phyloP scores from a whole-genome alignment of 1,140 invertebrate species.

The Adelges cooleyi region DNA sequence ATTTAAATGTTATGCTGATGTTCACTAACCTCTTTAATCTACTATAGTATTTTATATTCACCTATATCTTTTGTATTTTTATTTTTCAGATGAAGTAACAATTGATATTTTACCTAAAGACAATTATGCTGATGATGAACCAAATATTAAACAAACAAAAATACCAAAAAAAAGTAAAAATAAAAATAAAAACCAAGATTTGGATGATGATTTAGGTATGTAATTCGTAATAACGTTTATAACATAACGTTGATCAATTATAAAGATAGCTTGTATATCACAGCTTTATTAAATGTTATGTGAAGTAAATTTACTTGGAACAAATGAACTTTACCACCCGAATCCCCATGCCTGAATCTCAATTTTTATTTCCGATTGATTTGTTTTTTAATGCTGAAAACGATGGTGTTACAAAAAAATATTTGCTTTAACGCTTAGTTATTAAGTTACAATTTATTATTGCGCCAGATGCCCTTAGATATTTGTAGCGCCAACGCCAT shows the following conservation, averaged over 20 bases:
- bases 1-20: background rate
- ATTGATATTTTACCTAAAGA: background rate
- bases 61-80: background rate
- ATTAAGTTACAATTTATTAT: too few species aligned
- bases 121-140: background rate
- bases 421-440: too few species aligned
- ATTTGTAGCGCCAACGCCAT: too few species aligned
- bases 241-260: too few species aligned
- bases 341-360: background rate
- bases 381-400: too few species aligned
- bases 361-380: background rate
- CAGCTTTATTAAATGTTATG: too few species aligned
- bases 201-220: background rate
- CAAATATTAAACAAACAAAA: background rate
- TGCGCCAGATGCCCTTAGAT: too few species aligned
- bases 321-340: background rate
- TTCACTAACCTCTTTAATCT: background rate
- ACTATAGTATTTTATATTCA: background rate
- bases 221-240: background rate
- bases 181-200: slow-evolving; percentile 9
- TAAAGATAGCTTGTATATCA: too few species aligned
- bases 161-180: slow-evolving; percentile 4
- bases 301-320: too few species aligned
- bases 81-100: background rate
- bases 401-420: background rate